A percentile compares a stretch with the other conserved stretches of the same genome.
Evolutionary conservation across 2,113 vertebrate genomes (phyloP).

Genomic region (Notarius lentiginosus): DNA sequence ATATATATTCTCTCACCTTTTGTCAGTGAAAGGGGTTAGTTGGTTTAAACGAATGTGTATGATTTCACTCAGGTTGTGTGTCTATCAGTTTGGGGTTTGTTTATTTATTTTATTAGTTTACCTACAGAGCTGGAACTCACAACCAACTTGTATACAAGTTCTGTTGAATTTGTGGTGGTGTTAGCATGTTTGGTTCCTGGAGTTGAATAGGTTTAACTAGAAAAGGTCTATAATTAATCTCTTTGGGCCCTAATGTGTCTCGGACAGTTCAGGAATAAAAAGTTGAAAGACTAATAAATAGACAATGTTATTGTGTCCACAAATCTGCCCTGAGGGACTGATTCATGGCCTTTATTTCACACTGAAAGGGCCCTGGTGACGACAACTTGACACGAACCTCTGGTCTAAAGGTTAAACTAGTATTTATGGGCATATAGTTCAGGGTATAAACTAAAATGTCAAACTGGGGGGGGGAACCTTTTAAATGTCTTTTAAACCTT

Average conservation of each 20-base stretch:
- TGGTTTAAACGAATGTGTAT: too few species aligned
- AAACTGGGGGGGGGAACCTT: background rate
- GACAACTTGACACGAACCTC: background rate
- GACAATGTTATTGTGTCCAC: background rate
- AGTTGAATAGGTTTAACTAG: background rate
- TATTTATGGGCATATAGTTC: background rate
- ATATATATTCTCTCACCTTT: background rate
- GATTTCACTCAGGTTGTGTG: background rate
- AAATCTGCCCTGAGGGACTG: background rate
- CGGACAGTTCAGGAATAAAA: background rate
- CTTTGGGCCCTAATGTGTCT: background rate
- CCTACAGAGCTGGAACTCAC: background rate
- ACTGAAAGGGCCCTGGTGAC: background rate
- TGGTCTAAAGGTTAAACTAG: background rate
- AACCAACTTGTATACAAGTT: background rate
- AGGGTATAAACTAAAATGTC: background rate
- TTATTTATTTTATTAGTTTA: background rate
- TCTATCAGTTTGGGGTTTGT: background rate
- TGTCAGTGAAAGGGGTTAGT: background rate
- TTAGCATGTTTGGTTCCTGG: background rate
- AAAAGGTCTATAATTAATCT: background rate
- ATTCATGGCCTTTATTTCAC: background rate
- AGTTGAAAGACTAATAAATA: background rate
- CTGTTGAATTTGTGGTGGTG: background rate
- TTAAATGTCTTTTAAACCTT: background rate